Percentiles rank a stretch among this genome's conserved stretches.
Evolutionary conservation across 1,140 invertebrate genomes (phyloP).

Genomic region (Notospermus geniculatus): DNA sequence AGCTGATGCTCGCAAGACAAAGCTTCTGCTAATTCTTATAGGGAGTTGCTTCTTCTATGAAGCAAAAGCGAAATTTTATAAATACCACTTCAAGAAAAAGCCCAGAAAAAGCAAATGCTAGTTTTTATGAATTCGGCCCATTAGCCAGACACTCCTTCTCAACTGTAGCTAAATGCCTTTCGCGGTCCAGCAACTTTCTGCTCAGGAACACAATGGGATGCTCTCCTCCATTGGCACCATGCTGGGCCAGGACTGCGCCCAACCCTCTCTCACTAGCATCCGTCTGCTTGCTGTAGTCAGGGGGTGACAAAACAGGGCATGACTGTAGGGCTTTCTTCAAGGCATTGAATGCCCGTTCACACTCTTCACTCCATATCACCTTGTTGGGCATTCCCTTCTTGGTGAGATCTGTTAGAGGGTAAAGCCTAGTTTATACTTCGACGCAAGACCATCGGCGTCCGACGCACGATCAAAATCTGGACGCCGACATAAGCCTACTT

Average conservation of each 20-base stretch:
- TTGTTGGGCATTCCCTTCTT: constrained; percentile 26
- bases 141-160: too few species aligned
- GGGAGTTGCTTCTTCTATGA: too few species aligned
- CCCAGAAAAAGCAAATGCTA: too few species aligned
- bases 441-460: too few species aligned
- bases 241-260: constrained; percentile 15
- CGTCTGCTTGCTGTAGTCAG: constrained; percentile 38
- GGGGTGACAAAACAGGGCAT: constrained; percentile 33
- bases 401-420: constrained; percentile 42
- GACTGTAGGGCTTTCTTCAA: constrained; percentile 34
- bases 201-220: constrained; percentile 24
- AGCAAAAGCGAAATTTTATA: too few species aligned
- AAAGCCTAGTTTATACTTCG: too few species aligned
- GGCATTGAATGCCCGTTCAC: constrained; percentile 38
- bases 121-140: too few species aligned
- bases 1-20: too few species aligned
- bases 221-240: constrained; percentile 17
- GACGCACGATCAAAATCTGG: too few species aligned
- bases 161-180: not conserved
- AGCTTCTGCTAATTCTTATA: too few species aligned
- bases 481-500: too few species aligned
- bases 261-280: constrained; percentile 6
- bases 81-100: too few species aligned
- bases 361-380: constrained; percentile 41
- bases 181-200: constrained; percentile 14